phyloP scores from a whole-genome alignment of 2,113 vertebrate species.

The Cinclus mexicanus region DNA sequence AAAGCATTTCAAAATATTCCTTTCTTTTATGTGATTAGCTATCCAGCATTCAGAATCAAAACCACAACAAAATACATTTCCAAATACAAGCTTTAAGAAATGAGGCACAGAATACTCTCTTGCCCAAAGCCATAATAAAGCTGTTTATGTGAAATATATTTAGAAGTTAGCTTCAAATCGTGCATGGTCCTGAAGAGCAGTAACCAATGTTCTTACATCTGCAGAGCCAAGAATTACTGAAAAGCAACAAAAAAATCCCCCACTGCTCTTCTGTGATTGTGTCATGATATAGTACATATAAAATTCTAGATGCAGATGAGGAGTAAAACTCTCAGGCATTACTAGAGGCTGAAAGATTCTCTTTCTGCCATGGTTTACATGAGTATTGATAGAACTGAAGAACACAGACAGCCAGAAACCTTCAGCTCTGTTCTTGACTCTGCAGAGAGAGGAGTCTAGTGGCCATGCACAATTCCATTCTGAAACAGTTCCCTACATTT shows the following conservation, averaged over 20 bases:
- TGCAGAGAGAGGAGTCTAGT: neutral
- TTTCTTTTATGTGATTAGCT: neutral
- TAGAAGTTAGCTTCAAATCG: slow-evolving; percentile 7
- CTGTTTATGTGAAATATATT: neutral
- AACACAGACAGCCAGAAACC: neutral
- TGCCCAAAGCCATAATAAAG: neutral
- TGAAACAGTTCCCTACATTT: neutral
- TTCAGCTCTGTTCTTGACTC: neutral
- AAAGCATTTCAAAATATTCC: slow-evolving; percentile 61
- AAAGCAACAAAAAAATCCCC: slow-evolving; percentile 13
- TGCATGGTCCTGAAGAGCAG: neutral
- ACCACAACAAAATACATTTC: slow-evolving; percentile 18
- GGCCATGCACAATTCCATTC: neutral
- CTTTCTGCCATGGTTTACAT: neutral
- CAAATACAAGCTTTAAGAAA: slow-evolving; percentile 9
- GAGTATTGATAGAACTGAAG: neutral
- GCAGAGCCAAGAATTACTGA: slow-evolving; percentile 1
- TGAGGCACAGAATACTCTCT: neutral
- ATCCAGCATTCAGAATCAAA: neutral
- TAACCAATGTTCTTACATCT: neutral
- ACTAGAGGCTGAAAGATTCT: neutral
- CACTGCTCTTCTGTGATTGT: neutral
- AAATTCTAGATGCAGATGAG: neutral
- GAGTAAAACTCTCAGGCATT: neutral
- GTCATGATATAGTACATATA: neutral